Evolutionary conservation across 2,113 vertebrate genomes (phyloP).

Genomic region (Puma concolor): DNA sequence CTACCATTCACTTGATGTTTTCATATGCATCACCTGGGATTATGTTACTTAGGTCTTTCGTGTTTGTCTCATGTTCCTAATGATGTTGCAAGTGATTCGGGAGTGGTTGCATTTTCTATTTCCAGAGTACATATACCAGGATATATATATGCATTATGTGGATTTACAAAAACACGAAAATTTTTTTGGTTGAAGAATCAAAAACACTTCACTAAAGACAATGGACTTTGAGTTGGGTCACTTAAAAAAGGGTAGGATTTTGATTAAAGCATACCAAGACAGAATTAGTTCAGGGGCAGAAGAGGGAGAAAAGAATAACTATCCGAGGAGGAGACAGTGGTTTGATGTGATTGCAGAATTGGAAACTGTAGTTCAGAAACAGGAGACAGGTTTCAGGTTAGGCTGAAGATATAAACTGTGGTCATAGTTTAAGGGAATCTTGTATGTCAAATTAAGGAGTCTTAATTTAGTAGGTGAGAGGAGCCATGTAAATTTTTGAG

Average conservation of each 20-base stretch:
- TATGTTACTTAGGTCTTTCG: neutral
- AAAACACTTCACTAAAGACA: constrained; percentile 24
- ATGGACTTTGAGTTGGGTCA: constrained; percentile 32
- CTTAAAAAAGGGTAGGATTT: constrained; percentile 4
- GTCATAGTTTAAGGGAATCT: neutral
- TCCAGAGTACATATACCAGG: neutral
- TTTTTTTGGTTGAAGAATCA: neutral
- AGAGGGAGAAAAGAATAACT: neutral
- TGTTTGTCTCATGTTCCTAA: neutral
- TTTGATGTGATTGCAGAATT: neutral
- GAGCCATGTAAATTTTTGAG: constrained; percentile 24
- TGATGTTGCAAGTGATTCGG: neutral
- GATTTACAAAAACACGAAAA: neutral
- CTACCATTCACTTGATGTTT: neutral
- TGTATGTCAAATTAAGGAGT: neutral
- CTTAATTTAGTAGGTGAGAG: neutral
- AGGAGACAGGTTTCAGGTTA: neutral
- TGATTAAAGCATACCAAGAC: neutral
- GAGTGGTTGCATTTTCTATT: neutral
- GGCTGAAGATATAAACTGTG: neutral
- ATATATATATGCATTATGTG: neutral
- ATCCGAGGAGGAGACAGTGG: neutral
- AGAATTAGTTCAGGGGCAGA: neutral
- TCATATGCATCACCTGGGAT: neutral
- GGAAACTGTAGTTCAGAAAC: constrained; percentile 1